Percentiles rank a stretch among this genome's conserved stretches.
These are phyloP conservation scores for Lepidurus packardi DNA, from an alignment of 1,140 invertebrate species.

Conservation along the genomic window DNA sequence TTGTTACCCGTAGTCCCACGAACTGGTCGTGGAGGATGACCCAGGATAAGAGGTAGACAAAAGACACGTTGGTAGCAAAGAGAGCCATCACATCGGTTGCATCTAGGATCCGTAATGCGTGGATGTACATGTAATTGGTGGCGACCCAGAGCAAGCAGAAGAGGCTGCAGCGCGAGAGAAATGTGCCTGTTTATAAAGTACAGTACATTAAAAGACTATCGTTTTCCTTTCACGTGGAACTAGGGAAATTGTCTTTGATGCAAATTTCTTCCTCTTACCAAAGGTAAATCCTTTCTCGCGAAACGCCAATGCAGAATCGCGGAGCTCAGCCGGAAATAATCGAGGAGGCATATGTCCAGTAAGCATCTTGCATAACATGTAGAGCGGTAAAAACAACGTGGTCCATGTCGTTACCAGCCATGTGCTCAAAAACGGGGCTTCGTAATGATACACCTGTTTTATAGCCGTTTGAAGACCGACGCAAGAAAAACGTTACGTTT, in stretches of 20 bases:
- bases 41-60: conserved; percentile 90
- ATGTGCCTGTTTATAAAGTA: conserved; percentile 57
- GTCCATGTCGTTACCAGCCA: conserved; percentile 94
- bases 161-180: conserved; percentile 72
- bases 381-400: conserved; percentile 82
- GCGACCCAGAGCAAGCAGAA: conserved; percentile 86
- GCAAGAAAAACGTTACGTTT: no score
- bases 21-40: conserved; percentile 94
- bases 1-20: conserved; percentile 83
- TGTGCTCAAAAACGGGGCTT: conserved; percentile 87
- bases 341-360: conserved; percentile 44
- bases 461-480: not conserved
- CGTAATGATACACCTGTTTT: conserved; percentile 54
- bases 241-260: conserved; percentile 19
- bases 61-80: conserved; percentile 87
- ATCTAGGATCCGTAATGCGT: conserved; percentile 69
- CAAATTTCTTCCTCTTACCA: conserved; percentile 49
- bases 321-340: conserved; percentile 63
- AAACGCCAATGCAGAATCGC: conserved; percentile 72
- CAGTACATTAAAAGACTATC: not conserved
- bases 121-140: conserved; percentile 86
- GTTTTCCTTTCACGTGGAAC: conserved; percentile 24
- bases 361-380: conserved; percentile 64
- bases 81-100: conserved; percentile 87
- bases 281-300: conserved; percentile 79